Evolutionary conservation across 1,140 invertebrate genomes (phyloP).

Genomic region (Hyles euphorbiae): DNA sequence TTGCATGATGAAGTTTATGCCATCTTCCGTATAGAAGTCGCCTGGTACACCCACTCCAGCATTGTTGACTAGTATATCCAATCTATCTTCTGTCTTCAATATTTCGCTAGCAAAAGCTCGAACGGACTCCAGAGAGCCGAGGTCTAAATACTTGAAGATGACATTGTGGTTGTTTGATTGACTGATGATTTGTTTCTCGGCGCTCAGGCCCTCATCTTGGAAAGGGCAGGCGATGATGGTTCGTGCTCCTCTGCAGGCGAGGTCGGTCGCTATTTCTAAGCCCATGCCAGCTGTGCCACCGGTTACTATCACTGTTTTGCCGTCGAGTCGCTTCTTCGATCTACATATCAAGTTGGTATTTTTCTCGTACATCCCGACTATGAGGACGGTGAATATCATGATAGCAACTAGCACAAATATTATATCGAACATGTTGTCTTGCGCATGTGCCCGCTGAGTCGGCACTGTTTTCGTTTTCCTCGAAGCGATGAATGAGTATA

Average conservation of each 20-base stretch:
- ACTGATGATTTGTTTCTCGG: conserved; percentile 36
- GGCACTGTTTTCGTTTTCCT: neutral
- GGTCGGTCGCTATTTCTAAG: conserved; percentile 81
- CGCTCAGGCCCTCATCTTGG: conserved; percentile 63
- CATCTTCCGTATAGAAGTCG: conserved; percentile 75
- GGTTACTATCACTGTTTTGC: conserved; percentile 85
- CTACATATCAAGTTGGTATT: conserved; percentile 41
- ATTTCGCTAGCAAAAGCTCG: conserved; percentile 58
- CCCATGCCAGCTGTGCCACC: conserved; percentile 91
- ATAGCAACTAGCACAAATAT: conserved; percentile 13
- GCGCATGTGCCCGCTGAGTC: neutral
- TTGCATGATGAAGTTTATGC: conserved; percentile 80
- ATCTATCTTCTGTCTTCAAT: conserved; percentile 66
- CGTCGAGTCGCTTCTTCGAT: conserved; percentile 64
- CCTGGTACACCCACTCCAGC: conserved; percentile 77
- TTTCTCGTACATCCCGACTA: conserved; percentile 22
- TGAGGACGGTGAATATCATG: conserved; percentile 2
- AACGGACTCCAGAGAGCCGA: conserved; percentile 42
- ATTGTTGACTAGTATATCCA: conserved; percentile 84
- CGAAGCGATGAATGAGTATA: neutral
- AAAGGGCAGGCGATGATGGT: conserved; percentile 85
- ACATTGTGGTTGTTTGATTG: conserved; percentile 46
- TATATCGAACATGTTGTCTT: neutral
- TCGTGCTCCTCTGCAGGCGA: conserved; percentile 81
- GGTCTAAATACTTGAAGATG: conserved; percentile 44